These are phyloP conservation scores for Pachycephus smyrnensis DNA, from an alignment of 2,888 invertebrate species.

Conservation along the genomic window DNA sequence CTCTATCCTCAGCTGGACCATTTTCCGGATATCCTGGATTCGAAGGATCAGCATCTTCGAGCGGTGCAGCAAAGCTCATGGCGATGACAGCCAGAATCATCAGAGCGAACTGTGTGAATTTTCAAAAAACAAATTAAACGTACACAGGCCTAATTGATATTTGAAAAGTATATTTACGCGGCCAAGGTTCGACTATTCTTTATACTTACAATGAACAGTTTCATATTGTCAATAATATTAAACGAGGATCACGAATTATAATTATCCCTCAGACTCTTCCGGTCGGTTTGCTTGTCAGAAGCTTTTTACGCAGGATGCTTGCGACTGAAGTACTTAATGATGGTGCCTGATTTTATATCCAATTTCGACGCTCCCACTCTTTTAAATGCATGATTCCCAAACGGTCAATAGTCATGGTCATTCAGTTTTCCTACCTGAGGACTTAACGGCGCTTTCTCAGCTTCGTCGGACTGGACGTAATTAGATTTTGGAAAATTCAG, in stretches of 20 bases:
- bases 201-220: not conserved
- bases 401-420: not conserved
- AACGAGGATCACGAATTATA: not conserved
- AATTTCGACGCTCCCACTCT: not conserved
- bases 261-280: not conserved
- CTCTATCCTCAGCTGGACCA: slow-evolving; percentile 11
- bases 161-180: not conserved
- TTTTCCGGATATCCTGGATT: slow-evolving; percentile 18
- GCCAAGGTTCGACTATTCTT: not conserved
- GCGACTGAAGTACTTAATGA: not conserved
- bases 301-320: not conserved
- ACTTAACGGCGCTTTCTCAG: not conserved
- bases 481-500: not conserved
- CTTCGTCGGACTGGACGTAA: not conserved
- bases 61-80: slow-evolving; percentile 10
- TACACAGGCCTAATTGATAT: not conserved
- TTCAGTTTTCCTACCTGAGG: not conserved
- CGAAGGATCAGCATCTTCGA: slow-evolving; percentile 17
- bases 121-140: not conserved
- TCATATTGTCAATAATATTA: not conserved
- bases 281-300: not conserved
- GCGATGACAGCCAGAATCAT: slow-evolving; percentile 5
- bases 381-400: not conserved
- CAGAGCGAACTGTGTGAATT: slow-evolving; percentile 8
- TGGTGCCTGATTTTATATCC: not conserved